Evolutionary conservation across 2,113 vertebrate species (phyloP).

Genomic region (Chiloscyllium plagiosum): DNA sequence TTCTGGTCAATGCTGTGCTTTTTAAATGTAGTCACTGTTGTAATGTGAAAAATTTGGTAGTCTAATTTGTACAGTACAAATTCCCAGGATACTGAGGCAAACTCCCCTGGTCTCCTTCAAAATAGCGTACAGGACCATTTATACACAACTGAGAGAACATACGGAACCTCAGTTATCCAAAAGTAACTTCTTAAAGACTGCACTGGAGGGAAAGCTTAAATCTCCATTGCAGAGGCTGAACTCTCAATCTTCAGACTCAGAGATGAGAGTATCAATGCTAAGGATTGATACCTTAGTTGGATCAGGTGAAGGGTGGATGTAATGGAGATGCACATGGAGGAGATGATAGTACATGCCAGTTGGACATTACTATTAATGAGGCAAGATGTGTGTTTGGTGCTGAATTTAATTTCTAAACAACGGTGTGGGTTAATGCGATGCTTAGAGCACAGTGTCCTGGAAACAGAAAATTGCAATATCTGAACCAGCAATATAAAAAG

Average conservation of each 20-base stretch:
- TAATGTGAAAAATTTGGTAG: too few species aligned
- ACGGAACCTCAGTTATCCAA: neutral
- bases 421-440: neutral
- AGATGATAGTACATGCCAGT: neutral
- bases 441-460: neutral
- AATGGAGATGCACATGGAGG: neutral
- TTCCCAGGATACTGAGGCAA: neutral
- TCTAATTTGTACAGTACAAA: neutral
- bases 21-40: neutral
- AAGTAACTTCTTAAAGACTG: neutral
- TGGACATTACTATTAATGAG: neutral
- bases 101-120: neutral
- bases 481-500: neutral
- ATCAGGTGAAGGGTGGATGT: neutral
- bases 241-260: neutral
- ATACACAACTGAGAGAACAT: neutral
- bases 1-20: neutral
- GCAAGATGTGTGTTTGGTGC: neutral
- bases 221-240: neutral
- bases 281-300: neutral
- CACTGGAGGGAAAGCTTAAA: neutral
- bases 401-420: neutral
- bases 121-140: neutral
- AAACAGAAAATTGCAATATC: neutral
- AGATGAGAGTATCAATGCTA: neutral